phyloP scores from a whole-genome alignment of 2,888 invertebrate species.

The Drosophila falleni region DNA sequence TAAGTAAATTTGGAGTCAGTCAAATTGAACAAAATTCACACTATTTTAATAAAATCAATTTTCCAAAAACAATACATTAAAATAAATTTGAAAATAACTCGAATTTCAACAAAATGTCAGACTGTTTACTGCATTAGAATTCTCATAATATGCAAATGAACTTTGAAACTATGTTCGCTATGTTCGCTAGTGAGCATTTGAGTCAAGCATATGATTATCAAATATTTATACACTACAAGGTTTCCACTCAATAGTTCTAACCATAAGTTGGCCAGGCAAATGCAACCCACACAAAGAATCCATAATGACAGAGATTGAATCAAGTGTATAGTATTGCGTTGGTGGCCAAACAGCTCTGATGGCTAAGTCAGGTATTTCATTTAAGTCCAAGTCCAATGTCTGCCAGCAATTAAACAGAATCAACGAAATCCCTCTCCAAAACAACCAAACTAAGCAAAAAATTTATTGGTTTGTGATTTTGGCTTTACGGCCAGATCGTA shows the following conservation, averaged over 20 bases:
- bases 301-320: slow-evolving; percentile 20
- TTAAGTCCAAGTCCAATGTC: slow-evolving; percentile 39
- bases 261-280: slow-evolving; percentile 29
- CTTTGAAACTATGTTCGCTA: background rate
- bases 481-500: slow-evolving; percentile 43
- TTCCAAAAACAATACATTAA: too few relatives aligned
- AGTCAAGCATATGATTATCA: slow-evolving; percentile 34
- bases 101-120: too few relatives aligned
- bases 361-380: slow-evolving; percentile 36
- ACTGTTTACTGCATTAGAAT: background rate
- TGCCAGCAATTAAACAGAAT: slow-evolving; percentile 31
- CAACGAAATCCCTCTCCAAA: slow-evolving; percentile 18
- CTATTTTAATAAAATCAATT: too few relatives aligned
- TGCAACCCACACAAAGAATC: slow-evolving; percentile 44
- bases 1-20: too few relatives aligned
- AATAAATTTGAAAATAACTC: too few relatives aligned
- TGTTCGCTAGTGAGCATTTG: slow-evolving; percentile 22
- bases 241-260: slow-evolving; percentile 26
- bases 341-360: slow-evolving; percentile 36
- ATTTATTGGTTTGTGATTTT: slow-evolving; percentile 58
- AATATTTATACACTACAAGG: slow-evolving; percentile 25
- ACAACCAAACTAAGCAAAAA: slow-evolving; percentile 19
- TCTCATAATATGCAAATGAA: background rate
- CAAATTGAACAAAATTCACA: too few relatives aligned
- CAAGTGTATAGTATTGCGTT: slow-evolving; percentile 47